Evolutionary conservation across 2,888 invertebrate species (phyloP).

Genomic region (Cantharis lateralis): DNA sequence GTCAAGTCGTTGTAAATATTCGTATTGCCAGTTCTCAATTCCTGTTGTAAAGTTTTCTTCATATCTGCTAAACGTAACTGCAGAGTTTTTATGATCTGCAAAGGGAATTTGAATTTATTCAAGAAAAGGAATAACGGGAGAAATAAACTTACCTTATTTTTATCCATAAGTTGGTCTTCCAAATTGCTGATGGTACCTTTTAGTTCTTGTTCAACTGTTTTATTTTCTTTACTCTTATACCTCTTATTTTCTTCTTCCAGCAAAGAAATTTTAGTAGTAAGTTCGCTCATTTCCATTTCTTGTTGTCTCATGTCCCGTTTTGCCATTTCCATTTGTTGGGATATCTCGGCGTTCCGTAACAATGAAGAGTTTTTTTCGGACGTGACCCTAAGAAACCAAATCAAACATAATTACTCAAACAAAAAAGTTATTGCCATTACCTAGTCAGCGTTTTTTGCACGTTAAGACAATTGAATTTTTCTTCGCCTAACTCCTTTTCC

Average conservation of each 20-base stretch:
- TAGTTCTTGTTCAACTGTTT: constrained; percentile 58
- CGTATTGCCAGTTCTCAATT: constrained; percentile 65
- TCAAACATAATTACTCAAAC: background rate
- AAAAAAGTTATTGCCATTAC: constrained; percentile 35
- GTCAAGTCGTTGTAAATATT: constrained; percentile 63
- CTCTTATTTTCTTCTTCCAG: constrained; percentile 59
- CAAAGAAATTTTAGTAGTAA: constrained; percentile 61
- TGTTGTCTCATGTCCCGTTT: constrained; percentile 75
- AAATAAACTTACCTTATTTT: constrained; percentile 60
- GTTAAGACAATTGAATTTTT: constrained; percentile 57
- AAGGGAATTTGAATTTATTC: constrained; percentile 32
- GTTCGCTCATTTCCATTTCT: constrained; percentile 66
- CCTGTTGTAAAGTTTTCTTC: constrained; percentile 89
- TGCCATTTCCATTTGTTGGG: constrained; percentile 77
- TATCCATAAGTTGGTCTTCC: constrained; percentile 67
- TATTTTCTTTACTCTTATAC: constrained; percentile 51
- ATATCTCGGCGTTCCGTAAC: constrained; percentile 79
- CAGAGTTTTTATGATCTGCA: constrained; percentile 82
- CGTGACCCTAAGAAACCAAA: constrained; percentile 61
- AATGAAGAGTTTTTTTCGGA: constrained; percentile 77
- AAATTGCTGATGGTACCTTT: constrained; percentile 59
- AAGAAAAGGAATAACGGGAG: background rate
- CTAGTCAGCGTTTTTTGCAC: constrained; percentile 55
- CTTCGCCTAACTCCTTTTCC: constrained; percentile 59
- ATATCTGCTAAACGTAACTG: constrained; percentile 87